Evolutionary conservation across 2,888 invertebrate genomes (phyloP), one percentile per base, ranked within the genome.

Genomic region (Steinernema carpocapsae): DNA sequence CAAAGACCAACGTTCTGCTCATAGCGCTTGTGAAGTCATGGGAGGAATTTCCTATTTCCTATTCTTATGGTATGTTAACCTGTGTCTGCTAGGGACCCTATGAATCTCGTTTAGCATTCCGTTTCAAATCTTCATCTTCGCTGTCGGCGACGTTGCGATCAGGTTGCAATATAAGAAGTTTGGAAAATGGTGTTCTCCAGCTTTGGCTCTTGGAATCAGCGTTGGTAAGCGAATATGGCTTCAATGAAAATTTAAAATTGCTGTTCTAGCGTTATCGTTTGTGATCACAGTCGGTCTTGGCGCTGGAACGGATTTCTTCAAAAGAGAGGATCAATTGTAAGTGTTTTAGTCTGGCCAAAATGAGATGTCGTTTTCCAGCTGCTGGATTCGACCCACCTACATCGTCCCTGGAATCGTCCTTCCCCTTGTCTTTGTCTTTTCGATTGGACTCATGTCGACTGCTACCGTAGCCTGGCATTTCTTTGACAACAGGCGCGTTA

Each of bases 91-190:
- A n/a, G n/a, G n/a, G n/a, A n/a, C n/a, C n/a, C n/a, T n/a, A n/a
- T n/a, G n/a, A n/a, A n/a, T n/a, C n/a, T n/a, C n/a, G n/a, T n/a
- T n/a, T n/a, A 56, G 56, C 17, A 56, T 56, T 22, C 56, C 56
- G 26, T 56, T 56, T 26, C 56, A 56, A 56, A 26, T 56, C 26
- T 56, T 56, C 56, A 26, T 56, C 17, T 56, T 56, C 56, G 56
- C 56, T 12, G 26, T 56, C 26, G 56, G 56, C 12, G 56, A 56
- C 26, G 56, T 56, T 3, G 56, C 56, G 56, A 22, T 56, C n/a
- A 3, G 56, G 26, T 4, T 56, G 56, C 22, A 26, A 6, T 56
- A 22, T 26, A 3, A 26, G 26, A 56, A 56, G 6, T 22, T 56
- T 3, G 56, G 56, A 22, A 6, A 6, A 19, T 56, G 26, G 24